phyloP scores from a whole-genome alignment of 2,113 vertebrate species.

The Archocentrus centrarchus region DNA sequence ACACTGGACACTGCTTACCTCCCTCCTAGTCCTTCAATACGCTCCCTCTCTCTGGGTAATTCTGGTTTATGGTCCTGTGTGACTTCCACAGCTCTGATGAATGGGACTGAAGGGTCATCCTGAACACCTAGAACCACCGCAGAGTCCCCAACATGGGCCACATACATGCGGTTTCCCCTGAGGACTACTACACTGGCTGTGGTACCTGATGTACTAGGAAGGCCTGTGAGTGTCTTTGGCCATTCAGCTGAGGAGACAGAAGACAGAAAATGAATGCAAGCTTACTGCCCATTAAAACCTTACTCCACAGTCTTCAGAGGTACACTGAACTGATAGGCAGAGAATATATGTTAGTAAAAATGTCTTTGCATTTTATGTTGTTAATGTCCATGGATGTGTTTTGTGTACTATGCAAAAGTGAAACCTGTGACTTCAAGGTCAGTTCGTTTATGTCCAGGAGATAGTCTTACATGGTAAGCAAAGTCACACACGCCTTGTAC shows the following conservation, averaged over 20 bases:
- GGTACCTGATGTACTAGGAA: constrained; percentile 96
- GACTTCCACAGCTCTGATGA: constrained; percentile 91
- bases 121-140: constrained; percentile 94
- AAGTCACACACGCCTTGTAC: not conserved
- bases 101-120: constrained; percentile 87
- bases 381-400: not conserved
- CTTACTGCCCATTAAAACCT: not conserved
- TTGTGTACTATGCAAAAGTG: not conserved
- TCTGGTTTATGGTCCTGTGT: constrained; percentile 98
- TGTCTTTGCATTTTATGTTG: no score
- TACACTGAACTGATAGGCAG: not conserved
- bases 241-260: constrained; percentile 87
- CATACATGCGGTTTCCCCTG: constrained; percentile 92
- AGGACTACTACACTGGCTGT: constrained; percentile 96
- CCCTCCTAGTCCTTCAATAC: constrained; percentile 96
- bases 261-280: not conserved
- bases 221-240: constrained; percentile 96
- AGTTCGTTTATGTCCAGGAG: not conserved
- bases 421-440: not conserved
- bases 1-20: constrained; percentile 80
- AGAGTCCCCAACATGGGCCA: constrained; percentile 95
- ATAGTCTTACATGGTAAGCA: not conserved
- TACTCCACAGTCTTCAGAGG: not conserved
- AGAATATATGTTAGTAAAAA: no score
- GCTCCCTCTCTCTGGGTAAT: constrained; percentile 91